Evolutionary conservation across 2,797 vertebrate genomes (phyloP), one percentile per base, ranked within the genome.

Genomic region (Siniperca undulata): DNA sequence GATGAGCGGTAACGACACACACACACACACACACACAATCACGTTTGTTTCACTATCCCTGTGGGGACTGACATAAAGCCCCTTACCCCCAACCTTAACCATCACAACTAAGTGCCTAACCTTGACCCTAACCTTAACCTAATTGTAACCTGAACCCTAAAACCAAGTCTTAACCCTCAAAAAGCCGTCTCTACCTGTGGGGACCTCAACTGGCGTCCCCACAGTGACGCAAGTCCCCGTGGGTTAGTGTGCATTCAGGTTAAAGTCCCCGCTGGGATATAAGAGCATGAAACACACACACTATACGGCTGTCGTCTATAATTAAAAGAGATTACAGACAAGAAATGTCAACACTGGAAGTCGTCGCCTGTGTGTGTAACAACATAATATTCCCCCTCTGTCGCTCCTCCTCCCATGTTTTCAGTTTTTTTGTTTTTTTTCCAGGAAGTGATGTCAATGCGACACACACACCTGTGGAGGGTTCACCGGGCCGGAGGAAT

Each of bases 1-100:
- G 78, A 88, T 71, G 70, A 86, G 70, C 19, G 17, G 68, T 77
- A 72, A 83, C 3, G 14, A 75, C 70, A 70, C 59, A 66, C 69
- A 50, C 69, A 58, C 48, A 30, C 64, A 22, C 27, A 46, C 68
- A 34, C 48, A 62, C 38, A 36, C 36, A 36, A 30, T 30, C 30
- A 30, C 30, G 3, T 30, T 30, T 30, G 30, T 3, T 30, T 30
- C 30, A 30, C 30, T 30, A 30, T 30, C 30, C 30, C 30, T 2
- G 30, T 30, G 30, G 30, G 30, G 30, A 30, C 30, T 30, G 30
- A 30, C 30, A 3, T 30, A 30, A 30, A 30, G 30, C 30, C 30
- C 30, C 3, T 30, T 30, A 30, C 30, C 30, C 27, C 30, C 30
- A 30, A 30, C 30, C 30, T 30, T 3, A 30, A 30, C 30, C 30